Base-by-base conservation (phyloP, 2,888 invertebrate genomes). In the Antheraea assamensis region DNA sequence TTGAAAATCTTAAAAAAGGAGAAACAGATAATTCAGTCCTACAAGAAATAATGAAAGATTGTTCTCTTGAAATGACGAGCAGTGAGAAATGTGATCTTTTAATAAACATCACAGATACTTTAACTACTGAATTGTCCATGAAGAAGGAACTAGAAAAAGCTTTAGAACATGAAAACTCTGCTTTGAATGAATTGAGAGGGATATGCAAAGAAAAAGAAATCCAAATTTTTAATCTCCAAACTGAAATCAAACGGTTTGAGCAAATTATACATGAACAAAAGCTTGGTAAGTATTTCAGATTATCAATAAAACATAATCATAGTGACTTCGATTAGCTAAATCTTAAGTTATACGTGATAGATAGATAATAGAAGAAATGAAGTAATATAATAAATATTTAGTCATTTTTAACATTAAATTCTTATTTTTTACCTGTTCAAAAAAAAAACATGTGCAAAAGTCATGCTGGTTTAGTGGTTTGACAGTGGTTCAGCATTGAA, bases 171-270 rank as follows among this genome's bases (percentile, higher is more conserved):
- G 83, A 84, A 74, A 83, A 82, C 71, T 76, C 73, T 0, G 78
- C 80, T 19, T 70, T 85, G 7, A 76, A 74, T 35, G 83, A 85
- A 31, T 73, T 87, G 64, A 81, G 79, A 73, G 80, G 83, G 3
- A 76, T 79, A n/a, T 73, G 86, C 5, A 81, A 84, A 52, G 79
- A 84, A 71, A 88, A 88, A 74, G 86, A 89, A 66, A 74, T 75
- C 15, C 78, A 82, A 73, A 76, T 87, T 70, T 75, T 78, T 47
- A 79, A 83, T 64, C 72, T 86, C 3, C 79, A 87, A 74, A 79
- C 76, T 0, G 85, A 90, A 71, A 75, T 85, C 13, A 84, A 85
- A 52, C 78, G 75, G 31, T 74, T 90, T 7, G 79, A 86, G 71
- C 83, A 86, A 75, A 72, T 76, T 27, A 70, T 85, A 10, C 77